Conservation (phyloP, 2,113 vertebrate genomes). For the Onychorhynchus coronatus region DNA sequence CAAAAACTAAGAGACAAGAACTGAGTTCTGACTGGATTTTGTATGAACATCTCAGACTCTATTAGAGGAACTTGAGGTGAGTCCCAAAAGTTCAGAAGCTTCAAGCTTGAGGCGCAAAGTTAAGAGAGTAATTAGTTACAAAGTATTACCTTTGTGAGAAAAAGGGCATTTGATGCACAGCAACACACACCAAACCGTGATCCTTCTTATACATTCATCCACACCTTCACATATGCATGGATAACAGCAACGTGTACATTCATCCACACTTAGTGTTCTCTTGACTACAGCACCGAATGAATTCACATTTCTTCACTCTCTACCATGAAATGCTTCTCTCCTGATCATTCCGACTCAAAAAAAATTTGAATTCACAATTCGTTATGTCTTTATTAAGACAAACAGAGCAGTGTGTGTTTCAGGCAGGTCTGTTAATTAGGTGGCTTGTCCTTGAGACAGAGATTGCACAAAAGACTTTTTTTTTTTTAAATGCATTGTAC, state of each 20-base stretch:
- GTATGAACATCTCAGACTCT: background rate
- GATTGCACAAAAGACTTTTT: background rate
- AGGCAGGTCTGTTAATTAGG: background rate
- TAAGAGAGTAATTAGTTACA: background rate
- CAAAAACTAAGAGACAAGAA: background rate
- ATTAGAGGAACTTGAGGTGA: background rate
- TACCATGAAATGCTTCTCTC: background rate
- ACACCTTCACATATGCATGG: background rate
- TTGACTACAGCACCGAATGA: background rate
- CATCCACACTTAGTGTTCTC: background rate
- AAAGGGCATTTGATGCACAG: background rate
- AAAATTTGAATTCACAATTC: background rate
- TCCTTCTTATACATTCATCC: no score
- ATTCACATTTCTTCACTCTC: background rate
- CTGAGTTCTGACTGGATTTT: background rate
- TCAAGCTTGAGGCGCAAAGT: accelerated
- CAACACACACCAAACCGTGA: background rate
- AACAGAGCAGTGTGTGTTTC: background rate
- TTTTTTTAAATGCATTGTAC: background rate
- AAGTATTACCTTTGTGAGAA: background rate
- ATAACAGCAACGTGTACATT: background rate
- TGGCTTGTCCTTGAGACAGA: background rate
- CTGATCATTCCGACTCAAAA: background rate
- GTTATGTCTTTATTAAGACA: background rate
- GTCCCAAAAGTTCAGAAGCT: background rate